phyloP scores from a whole-genome alignment of 1,140 invertebrate genomes.

The Neuroterus valhalla region DNA sequence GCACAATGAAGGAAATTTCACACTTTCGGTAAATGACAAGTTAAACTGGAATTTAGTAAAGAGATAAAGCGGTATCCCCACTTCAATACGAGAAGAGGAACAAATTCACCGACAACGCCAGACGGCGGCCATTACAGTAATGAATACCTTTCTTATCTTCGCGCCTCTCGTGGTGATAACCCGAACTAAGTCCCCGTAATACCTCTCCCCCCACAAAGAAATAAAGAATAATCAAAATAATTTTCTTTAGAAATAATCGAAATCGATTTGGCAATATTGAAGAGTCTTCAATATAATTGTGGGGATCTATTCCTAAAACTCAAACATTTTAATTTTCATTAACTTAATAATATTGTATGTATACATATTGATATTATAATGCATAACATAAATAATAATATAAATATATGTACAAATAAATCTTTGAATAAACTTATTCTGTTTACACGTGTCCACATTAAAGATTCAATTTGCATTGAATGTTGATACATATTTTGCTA shows the following conservation, averaged over 20 bases:
- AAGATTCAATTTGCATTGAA: too few species aligned
- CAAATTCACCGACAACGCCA: slow-evolving; percentile 63
- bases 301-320: background rate
- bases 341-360: too few species aligned
- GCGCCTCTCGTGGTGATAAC: slow-evolving; percentile 52
- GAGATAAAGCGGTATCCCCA: slow-evolving; percentile 20
- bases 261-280: background rate
- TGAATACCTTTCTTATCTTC: slow-evolving; percentile 49
- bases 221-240: background rate
- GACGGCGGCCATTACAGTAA: slow-evolving; percentile 71
- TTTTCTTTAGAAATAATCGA: background rate
- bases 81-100: background rate
- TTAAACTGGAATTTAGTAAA: slow-evolving; percentile 5
- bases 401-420: too few species aligned
- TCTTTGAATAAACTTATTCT: too few species aligned
- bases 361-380: too few species aligned
- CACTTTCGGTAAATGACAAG: slow-evolving; percentile 20
- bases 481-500: too few species aligned
- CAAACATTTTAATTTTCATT: background rate
- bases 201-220: slow-evolving; percentile 1
- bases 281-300: background rate
- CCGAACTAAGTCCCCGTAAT: slow-evolving; percentile 3
- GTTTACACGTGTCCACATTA: too few species aligned
- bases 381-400: too few species aligned
- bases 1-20: background rate